Percentiles rank a stretch among this genome's conserved stretches.
phyloP scores from a whole-genome alignment of 2,113 vertebrate species.

The Dicaeum eximium region DNA sequence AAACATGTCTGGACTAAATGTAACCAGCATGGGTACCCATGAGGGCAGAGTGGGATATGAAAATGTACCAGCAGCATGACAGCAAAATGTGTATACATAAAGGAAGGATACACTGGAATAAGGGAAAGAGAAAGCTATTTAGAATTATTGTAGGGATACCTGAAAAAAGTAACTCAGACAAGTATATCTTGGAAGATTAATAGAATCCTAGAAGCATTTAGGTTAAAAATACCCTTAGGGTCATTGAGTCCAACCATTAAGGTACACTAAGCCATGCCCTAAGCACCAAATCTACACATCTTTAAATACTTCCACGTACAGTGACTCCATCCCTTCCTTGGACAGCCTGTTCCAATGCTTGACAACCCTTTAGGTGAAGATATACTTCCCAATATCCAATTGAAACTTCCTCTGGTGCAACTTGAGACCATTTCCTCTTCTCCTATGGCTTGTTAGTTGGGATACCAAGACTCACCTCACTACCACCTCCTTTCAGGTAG shows the following conservation, averaged over 20 bases:
- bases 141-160: not conserved
- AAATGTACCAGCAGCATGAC: not conserved
- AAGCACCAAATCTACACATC: rapidly evolving
- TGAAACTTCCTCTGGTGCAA: not conserved
- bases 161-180: not conserved
- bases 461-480: not conserved
- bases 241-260: not conserved
- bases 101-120: not conserved
- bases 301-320: not conserved
- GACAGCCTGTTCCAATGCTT: not conserved
- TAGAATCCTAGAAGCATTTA: not conserved
- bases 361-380: not conserved
- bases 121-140: not conserved
- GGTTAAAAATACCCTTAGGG: not conserved
- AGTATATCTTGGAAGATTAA: not conserved
- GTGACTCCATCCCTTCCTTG: not conserved
- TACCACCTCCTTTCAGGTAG: not conserved
- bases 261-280: too few relatives aligned
- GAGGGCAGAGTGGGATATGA: not conserved
- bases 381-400: not conserved
- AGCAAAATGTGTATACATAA: not conserved
- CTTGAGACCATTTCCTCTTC: not conserved
- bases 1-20: not conserved
- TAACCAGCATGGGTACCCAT: not conserved
- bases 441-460: not conserved